A percentile compares a stretch with the other conserved stretches of the same genome.
phyloP scores from a whole-genome alignment of 2,113 vertebrate genomes.

The Lepus timidus region DNA sequence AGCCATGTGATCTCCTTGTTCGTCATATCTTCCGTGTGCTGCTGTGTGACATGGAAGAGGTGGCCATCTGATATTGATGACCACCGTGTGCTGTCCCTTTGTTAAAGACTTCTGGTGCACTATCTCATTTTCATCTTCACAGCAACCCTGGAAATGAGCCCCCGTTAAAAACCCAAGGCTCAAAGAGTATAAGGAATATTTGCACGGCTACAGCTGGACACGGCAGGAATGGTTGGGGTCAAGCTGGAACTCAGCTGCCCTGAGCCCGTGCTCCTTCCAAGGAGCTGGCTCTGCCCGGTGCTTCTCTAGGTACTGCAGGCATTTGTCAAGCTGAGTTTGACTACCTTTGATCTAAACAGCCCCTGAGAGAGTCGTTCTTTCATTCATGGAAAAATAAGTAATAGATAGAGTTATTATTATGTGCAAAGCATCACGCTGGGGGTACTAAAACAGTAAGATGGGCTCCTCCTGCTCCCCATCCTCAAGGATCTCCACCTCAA shows the following conservation, averaged over 20 bases:
- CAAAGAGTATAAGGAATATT: background rate
- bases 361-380: background rate
- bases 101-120: background rate
- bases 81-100: background rate
- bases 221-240: background rate
- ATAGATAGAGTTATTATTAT: background rate
- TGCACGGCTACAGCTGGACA: background rate
- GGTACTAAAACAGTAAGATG: background rate
- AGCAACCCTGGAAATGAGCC: background rate
- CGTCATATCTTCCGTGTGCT: background rate
- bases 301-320: background rate
- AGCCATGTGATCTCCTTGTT: background rate
- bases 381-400: background rate
- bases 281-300: background rate
- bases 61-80: background rate
- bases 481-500: background rate
- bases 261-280: background rate
- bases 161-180: constrained; percentile 11
- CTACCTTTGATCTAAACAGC: background rate
- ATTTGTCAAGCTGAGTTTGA: background rate
- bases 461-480: background rate
- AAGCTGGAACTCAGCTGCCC: too few relatives aligned
- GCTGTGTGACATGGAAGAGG: background rate
- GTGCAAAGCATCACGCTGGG: too few relatives aligned
- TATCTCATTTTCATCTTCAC: background rate